phyloP scores from a whole-genome alignment of 1,140 invertebrate species.

The Harlomillsia oculata region DNA sequence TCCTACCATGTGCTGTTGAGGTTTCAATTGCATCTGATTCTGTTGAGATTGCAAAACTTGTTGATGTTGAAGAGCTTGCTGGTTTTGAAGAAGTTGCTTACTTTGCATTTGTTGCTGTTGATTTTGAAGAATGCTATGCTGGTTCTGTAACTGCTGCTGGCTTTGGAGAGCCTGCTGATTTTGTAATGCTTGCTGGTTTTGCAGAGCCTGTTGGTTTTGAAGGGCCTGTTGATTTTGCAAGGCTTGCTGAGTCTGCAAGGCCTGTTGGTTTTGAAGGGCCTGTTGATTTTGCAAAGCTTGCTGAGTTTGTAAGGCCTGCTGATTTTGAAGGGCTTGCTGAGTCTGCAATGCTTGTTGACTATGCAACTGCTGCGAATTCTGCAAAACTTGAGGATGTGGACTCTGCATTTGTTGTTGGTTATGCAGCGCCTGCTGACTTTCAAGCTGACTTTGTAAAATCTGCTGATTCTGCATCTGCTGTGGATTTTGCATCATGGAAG shows the following conservation, averaged over 20 bases:
- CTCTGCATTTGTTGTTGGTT: constrained; percentile 1
- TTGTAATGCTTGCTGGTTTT: constrained; percentile 4
- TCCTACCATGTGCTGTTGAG: too few species aligned
- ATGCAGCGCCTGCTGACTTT: constrained; percentile 1
- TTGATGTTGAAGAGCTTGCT: not conserved
- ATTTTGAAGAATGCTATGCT: not conserved
- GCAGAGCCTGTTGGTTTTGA: constrained; percentile 9
- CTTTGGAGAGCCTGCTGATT: constrained; percentile 2
- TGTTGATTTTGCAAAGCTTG: constrained; percentile 6
- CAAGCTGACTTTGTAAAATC: not conserved
- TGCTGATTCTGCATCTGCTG: constrained; percentile 4
- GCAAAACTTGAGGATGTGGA: not conserved
- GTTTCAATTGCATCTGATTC: not conserved
- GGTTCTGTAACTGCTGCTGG: constrained; percentile 7
- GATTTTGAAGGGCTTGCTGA: constrained; percentile 1
- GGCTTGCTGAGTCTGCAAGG: constrained; percentile 11
- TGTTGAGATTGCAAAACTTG: constrained; percentile 1
- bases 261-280: not conserved
- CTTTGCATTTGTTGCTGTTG: constrained; percentile 5
- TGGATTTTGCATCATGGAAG: not conserved
- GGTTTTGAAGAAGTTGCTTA: not conserved
- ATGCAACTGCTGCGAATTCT: not conserved
- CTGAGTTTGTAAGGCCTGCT: not conserved
- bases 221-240: not conserved
- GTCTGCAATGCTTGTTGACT: not conserved